Evolutionary conservation across 1,140 invertebrate species (phyloP), one percentile per base, ranked within the genome.

Genomic region (Asobara japonica): DNA sequence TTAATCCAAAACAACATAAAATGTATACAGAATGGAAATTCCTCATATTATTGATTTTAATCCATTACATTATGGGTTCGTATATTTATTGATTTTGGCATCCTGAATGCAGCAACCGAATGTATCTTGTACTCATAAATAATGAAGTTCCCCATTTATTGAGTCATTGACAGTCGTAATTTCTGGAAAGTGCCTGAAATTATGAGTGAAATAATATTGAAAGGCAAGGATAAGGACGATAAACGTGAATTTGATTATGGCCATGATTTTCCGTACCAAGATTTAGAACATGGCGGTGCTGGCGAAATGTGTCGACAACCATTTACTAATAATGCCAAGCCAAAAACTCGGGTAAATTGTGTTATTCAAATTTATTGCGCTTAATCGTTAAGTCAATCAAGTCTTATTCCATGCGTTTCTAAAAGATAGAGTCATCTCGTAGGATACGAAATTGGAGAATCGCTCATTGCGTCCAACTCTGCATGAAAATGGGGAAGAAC

Each of bases 391-490:
- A 25, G 22, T 56, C 25, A 3, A 56, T 18, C n/a, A 18, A 8
- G n/a, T 11, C 20, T 51, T 51, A 51, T n/a, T 18, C 18, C n/a
- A 16, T 51, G 45, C 25, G 4, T 56, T 56, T 56, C 25, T 56
- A 56, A 69, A 69, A 69, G 51, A 69, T 8, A 69, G 22, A 51
- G 48, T 65, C 48, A 22, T 73, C 48, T 66, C 74, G 36, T 45
- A 88, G 86, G 82, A 84, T 77, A 74, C 86, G 29, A 78, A 69
- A 22, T 75, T 80, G 20, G 84, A 88, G 78, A 88, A 86, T 80
- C 80, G 78, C 56, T 78, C 74, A 45, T 65, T 84, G 7, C 79
- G 75, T 70, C 76, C 61, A 5, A 64, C 76, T 7, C 68, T 81
- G 5, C 74, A 81, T 0, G 77, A 82, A 41, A 20, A 56, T 22